phyloP scores from a whole-genome alignment of 2,888 invertebrate species.

The Eilema caniola region DNA sequence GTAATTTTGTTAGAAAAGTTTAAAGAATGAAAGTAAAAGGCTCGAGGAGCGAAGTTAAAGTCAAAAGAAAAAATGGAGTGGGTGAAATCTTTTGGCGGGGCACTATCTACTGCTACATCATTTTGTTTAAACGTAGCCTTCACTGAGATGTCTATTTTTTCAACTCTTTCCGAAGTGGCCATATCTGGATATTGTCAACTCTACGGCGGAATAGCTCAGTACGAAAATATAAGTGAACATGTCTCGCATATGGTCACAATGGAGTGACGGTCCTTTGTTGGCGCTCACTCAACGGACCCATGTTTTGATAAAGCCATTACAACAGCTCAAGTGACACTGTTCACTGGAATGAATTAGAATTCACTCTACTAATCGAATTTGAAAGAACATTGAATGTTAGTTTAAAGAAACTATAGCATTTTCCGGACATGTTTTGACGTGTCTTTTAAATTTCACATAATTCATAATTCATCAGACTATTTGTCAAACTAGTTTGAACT shows the following conservation, averaged over 20 bases:
- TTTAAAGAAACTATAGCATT: neutral
- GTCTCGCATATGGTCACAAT: slow-evolving; percentile 55
- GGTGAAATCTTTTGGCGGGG: no score
- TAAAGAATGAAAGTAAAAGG: no score
- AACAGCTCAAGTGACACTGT: slow-evolving; percentile 29
- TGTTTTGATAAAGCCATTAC: slow-evolving; percentile 26
- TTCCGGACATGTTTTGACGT: neutral
- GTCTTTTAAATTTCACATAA: no score
- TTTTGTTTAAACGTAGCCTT: no score
- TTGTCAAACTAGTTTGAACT: no score
- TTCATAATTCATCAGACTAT: no score
- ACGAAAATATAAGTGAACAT: slow-evolving; percentile 10
- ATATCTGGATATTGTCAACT: neutral
- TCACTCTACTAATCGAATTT: slow-evolving; percentile 9
- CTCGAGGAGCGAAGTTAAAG: no score
- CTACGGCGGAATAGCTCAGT: neutral
- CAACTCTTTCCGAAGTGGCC: neutral
- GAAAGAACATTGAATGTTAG: neutral
- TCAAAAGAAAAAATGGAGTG: no score
- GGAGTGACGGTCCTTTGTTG: slow-evolving; percentile 40
- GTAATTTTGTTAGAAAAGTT: no score
- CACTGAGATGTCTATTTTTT: no score
- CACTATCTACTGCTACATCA: no score
- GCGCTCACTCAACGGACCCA: slow-evolving; percentile 19
- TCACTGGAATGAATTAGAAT: slow-evolving; percentile 1